phyloP scores from a whole-genome alignment of 2,797 vertebrate genomes.

The Pseudomugil gertrudae region DNA sequence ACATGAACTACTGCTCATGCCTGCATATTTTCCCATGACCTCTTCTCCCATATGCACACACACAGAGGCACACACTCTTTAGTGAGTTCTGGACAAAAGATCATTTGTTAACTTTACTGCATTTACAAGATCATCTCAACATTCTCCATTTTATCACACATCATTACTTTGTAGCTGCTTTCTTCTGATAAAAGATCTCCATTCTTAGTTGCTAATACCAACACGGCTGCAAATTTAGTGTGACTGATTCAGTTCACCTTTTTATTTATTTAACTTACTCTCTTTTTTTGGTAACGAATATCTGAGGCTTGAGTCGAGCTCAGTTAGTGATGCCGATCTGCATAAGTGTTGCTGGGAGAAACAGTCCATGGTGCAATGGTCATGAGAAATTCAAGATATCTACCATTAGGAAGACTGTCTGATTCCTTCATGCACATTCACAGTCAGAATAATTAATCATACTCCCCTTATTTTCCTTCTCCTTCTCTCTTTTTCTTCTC shows the following conservation, averaged over 20 bases:
- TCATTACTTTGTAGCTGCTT: slow-evolving; percentile 14
- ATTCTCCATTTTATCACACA: slow-evolving; percentile 31
- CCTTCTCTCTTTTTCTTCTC: slow-evolving; percentile 38
- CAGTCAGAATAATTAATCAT: slow-evolving; percentile 75
- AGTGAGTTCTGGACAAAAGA: slow-evolving; percentile 12
- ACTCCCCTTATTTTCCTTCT: slow-evolving; percentile 47
- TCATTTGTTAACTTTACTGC: slow-evolving; percentile 19
- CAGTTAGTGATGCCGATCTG: slow-evolving; percentile 35
- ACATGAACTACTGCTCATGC: slow-evolving; percentile 23
- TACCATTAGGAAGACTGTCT: slow-evolving; percentile 53
- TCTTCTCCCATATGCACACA: slow-evolving; percentile 1
- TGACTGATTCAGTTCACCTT: slow-evolving; percentile 57
- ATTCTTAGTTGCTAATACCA: slow-evolving; percentile 22
- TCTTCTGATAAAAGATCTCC: slow-evolving; percentile 8
- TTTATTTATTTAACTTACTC: slow-evolving; percentile 32
- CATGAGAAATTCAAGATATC: slow-evolving; percentile 51
- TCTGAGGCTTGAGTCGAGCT: slow-evolving; percentile 35
- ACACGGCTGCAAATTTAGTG: slow-evolving; percentile 28
- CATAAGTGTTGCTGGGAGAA: slow-evolving; percentile 36
- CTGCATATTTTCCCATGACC: slow-evolving; percentile 35
- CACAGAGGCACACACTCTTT: not conserved
- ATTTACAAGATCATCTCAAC: slow-evolving; percentile 15
- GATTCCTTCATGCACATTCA: slow-evolving; percentile 65
- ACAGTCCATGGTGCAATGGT: slow-evolving; percentile 38
- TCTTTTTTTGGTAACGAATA: not conserved